Evolutionary conservation across 2,888 invertebrate species (phyloP).

Genomic region (Glaucopsyche alexis): DNA sequence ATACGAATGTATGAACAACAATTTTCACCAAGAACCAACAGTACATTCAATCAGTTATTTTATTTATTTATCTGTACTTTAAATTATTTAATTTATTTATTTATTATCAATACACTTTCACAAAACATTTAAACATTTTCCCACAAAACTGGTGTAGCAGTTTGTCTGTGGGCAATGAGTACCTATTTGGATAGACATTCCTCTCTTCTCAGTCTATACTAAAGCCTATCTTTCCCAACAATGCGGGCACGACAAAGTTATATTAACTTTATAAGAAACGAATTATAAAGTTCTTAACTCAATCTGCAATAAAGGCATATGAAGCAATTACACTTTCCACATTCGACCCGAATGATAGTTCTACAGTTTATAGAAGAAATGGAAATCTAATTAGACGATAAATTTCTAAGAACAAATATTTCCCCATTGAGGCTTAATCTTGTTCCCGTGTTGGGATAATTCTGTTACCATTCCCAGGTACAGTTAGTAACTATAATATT

Average conservation of each 20-base stretch:
- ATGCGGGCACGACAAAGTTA: conserved; percentile 7
- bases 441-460: conserved; percentile 34
- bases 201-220: background rate
- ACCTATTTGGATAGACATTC: background rate
- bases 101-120: too few relatives aligned
- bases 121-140: too few relatives aligned
- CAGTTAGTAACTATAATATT: conserved; percentile 36
- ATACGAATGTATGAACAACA: too few relatives aligned
- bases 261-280: conserved; percentile 23
- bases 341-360: conserved; percentile 25
- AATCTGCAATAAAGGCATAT: conserved; percentile 15
- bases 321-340: conserved; percentile 17
- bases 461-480: conserved; percentile 37
- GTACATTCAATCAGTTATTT: too few relatives aligned
- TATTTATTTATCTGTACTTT: too few relatives aligned
- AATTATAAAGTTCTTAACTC: conserved; percentile 17
- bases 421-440: conserved; percentile 33
- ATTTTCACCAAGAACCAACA: too few relatives aligned
- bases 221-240: conserved; percentile 8
- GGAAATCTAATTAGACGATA: conserved; percentile 33
- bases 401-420: conserved; percentile 37
- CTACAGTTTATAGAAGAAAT: conserved; percentile 26
- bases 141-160: too few relatives aligned
- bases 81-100: too few relatives aligned
- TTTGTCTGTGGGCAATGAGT: too few relatives aligned